phyloP scores from a whole-genome alignment of 2,888 invertebrate species.

The Campaea margaritaria region DNA sequence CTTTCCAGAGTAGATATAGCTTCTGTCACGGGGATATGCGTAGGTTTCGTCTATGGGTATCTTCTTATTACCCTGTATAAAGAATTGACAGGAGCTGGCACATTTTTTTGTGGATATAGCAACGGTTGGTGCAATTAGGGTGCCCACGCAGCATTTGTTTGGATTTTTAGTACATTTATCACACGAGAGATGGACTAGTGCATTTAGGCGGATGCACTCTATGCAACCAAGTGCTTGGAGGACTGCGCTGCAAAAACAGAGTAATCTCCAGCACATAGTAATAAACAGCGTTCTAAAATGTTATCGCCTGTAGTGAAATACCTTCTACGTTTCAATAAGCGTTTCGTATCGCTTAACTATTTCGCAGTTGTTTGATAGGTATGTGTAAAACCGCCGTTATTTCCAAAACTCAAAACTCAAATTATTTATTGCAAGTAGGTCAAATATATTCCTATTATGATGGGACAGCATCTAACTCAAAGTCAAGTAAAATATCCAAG shows the following conservation, averaged over 20 bases:
- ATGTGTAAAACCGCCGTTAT: too few species aligned
- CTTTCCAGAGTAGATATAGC: not conserved
- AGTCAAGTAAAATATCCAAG: too few species aligned
- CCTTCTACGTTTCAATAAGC: slow-evolving; percentile 5
- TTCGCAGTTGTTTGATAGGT: slow-evolving; percentile 15
- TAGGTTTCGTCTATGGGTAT: slow-evolving; percentile 38
- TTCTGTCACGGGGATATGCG: slow-evolving; percentile 37
- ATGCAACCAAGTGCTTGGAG: slow-evolving; percentile 25
- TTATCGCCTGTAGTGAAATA: slow-evolving; percentile 21
- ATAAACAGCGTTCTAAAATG: slow-evolving; percentile 19
- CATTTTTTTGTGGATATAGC: slow-evolving; percentile 61
- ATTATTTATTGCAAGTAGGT: too few species aligned
- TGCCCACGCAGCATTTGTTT: slow-evolving; percentile 58
- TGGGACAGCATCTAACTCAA: too few species aligned
- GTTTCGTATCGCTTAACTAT: slow-evolving; percentile 16
- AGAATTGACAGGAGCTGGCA: slow-evolving; percentile 55
- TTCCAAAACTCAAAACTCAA: too few species aligned
- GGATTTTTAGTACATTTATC: slow-evolving; percentile 36
- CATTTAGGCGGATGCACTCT: slow-evolving; percentile 44
- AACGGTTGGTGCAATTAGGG: slow-evolving; percentile 52
- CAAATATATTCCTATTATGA: too few species aligned
- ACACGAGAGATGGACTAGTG: slow-evolving; percentile 55
- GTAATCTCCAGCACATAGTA: slow-evolving; percentile 23
- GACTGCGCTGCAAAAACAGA: slow-evolving; percentile 17
- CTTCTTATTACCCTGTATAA: slow-evolving; percentile 32